phyloP scores from a whole-genome alignment of 2,797 vertebrate species.

The Hippopotamyrus pictus region DNA sequence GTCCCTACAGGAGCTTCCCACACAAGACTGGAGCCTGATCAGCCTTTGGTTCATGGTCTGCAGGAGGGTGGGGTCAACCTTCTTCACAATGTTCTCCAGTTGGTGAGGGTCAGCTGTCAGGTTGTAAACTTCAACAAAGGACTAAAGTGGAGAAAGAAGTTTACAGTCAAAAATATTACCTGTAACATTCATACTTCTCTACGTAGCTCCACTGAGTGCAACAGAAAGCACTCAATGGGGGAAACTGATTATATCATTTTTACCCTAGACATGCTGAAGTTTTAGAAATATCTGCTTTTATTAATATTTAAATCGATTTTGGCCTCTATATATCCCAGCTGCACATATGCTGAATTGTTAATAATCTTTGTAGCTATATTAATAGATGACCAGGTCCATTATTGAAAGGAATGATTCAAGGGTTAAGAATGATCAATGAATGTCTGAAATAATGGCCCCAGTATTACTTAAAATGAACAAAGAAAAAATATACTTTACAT shows the following conservation, averaged over 20 bases:
- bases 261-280: neutral
- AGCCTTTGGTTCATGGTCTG: constrained; percentile 70
- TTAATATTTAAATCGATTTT: neutral
- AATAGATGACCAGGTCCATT: neutral
- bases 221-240: neutral
- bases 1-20: constrained; percentile 51
- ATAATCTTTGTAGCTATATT: neutral
- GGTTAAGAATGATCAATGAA: neutral
- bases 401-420: neutral
- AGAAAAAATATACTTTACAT: neutral
- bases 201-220: neutral
- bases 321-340: neutral
- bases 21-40: constrained; percentile 68
- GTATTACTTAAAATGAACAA: neutral
- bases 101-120: constrained; percentile 63
- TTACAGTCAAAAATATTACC: neutral
- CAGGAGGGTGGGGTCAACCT: constrained; percentile 61
- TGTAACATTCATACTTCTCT: neutral
- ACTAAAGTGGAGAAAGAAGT: constrained; percentile 39
- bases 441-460: neutral
- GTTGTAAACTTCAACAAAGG: constrained; percentile 69
- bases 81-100: constrained; percentile 71
- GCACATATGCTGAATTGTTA: neutral
- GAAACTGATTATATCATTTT: neutral
- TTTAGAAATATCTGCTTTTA: neutral